Base-by-base conservation (phyloP, 2,888 invertebrate genomes). In the Drosophila merina region DNA sequence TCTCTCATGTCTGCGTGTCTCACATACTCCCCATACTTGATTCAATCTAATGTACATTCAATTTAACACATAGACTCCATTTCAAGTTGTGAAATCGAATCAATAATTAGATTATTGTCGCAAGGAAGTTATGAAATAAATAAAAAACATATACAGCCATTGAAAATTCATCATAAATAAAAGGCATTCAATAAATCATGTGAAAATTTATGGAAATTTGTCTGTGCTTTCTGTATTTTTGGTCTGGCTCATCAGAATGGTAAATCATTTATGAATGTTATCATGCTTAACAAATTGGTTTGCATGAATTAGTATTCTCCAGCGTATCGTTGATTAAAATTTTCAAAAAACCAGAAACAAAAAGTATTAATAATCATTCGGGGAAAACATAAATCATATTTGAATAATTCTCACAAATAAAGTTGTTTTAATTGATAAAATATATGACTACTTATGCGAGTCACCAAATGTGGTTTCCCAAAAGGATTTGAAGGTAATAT, bases 1-100 rank as follows among this genome's bases (percentile, higher is more conserved):
- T 57, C 68, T 57, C 54, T 36, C 54, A 58, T 71, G 52, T 50
- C 55, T 57, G 57, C 57, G 60, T 72, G 64, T 71, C 54, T 57
- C 63, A 59, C 75, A 68, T 59, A 64, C 57, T 58, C 55, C 55
- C 57, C 48, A 44, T 40, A 58, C 33, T 42, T 36, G 54, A 45
- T 45, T 59, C 52, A 60, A 71, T 58, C 50, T 52, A 62, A 59
- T 58, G 67, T 66, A 66, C 47, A 66, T 55, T 55, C 14, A 67
- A 50, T 70, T 55, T 60, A 20, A 58, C 33, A 60, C 51, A 44
- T 36, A 69, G 40, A 40, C 69, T 57, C 73, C 71, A 71, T 66
- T 76, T 72, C 78, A 82, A 82, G 89, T 90, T 90, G 89, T 90
- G 90, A 89, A 80, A 71, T 66, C 70, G 80, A 75, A 84, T 89